Conservation (phyloP, 2,113 vertebrate genomes). For the Marmota flaviventris region DNA sequence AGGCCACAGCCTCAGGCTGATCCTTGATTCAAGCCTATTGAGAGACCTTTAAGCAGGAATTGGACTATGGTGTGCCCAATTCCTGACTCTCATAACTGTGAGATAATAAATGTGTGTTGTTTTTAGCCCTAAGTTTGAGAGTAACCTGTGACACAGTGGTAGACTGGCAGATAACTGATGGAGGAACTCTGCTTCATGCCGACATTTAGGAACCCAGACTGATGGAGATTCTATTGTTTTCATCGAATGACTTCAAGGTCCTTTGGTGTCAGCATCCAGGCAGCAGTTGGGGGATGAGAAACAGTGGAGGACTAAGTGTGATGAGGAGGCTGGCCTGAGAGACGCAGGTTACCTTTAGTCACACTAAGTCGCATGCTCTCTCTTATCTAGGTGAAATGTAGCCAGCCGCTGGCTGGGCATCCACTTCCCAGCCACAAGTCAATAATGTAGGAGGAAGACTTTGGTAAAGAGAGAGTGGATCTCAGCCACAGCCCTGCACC, state of each 20-base stretch:
- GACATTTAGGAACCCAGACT: not conserved
- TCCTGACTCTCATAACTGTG: not conserved
- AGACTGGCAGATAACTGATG: not conserved
- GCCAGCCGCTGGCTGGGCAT: not conserved
- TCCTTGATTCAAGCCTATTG: not conserved
- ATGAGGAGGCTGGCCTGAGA: not conserved
- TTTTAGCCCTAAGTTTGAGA: not conserved
- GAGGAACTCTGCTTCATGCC: not conserved
- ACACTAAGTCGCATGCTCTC: not conserved
- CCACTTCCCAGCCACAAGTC: not conserved
- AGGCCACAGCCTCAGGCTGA: not conserved
- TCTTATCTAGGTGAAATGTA: no score
- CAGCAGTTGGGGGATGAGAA: not conserved
- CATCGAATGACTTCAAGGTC: not conserved
- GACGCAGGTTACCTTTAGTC: not conserved
- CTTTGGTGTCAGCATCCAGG: not conserved
- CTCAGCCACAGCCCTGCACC: not conserved
- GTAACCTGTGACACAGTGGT: not conserved
- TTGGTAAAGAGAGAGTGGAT: not conserved
- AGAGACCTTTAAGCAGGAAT: not conserved
- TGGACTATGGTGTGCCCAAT: not conserved
- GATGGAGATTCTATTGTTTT: not conserved
- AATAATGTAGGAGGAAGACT: not conserved
- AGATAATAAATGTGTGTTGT: not conserved
- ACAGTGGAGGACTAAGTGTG: not conserved